These are phyloP conservation scores for Corythaeola cristata DNA, from an alignment of 2,113 vertebrate genomes.

Conservation along the genomic window DNA sequence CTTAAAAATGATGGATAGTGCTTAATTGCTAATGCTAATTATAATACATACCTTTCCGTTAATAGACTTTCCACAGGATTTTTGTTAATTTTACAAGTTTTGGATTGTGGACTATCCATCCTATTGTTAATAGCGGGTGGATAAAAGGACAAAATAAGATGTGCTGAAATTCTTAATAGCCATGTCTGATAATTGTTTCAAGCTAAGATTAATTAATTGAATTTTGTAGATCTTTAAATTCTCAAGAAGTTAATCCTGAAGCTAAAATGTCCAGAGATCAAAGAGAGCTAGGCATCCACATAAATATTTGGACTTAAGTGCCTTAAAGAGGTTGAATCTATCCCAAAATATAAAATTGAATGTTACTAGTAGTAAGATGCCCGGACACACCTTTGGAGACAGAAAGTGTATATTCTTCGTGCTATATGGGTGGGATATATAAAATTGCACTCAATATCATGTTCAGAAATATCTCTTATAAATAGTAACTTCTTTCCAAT, in stretches of 20 bases:
- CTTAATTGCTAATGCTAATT: background rate
- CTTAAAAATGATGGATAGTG: background rate
- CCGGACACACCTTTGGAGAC: background rate
- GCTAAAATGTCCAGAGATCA: background rate
- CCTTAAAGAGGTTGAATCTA: background rate
- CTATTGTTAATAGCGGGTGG: background rate
- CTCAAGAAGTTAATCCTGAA: background rate
- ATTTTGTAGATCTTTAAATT: background rate
- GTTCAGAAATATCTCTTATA: background rate
- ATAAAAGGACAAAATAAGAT: background rate
- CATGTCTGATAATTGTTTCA: background rate
- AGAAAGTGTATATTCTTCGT: background rate
- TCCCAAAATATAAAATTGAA: background rate
- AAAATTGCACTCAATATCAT: background rate
- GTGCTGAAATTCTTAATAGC: background rate
- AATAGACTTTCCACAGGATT: background rate
- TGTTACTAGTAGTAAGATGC: background rate
- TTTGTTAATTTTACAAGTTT: background rate
- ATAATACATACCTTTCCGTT: background rate
- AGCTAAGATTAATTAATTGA: background rate
- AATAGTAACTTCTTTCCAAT: background rate
- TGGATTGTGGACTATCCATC: background rate
- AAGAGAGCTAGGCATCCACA: rapidly evolving
- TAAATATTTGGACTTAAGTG: background rate
- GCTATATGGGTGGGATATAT: background rate